Evolutionary conservation across 2,113 vertebrate genomes (phyloP).

Genomic region (Cacatua alba): DNA sequence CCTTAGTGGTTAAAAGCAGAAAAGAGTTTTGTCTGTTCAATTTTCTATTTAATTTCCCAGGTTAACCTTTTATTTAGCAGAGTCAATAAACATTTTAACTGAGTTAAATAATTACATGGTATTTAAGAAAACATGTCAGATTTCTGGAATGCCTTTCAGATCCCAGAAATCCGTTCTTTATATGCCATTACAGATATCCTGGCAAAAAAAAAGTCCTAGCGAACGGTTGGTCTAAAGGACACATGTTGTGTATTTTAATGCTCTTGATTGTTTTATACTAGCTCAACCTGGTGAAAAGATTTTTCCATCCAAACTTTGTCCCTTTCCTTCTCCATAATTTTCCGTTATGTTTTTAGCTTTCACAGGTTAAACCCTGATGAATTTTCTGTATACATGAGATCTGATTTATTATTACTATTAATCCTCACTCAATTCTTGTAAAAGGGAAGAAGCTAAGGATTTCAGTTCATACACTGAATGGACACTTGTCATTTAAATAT

Average conservation of each 20-base stretch:
- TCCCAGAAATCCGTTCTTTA: neutral
- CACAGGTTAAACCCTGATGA: neutral
- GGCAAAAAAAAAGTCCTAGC: neutral
- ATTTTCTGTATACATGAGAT: neutral
- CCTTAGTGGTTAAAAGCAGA: neutral
- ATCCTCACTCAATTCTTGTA: neutral
- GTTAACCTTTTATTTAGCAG: neutral
- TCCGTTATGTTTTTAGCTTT: neutral
- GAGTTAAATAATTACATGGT: neutral
- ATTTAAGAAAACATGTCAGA: neutral
- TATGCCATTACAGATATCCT: neutral
- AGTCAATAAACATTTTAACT: neutral
- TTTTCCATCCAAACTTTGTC: neutral
- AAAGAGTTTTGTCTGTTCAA: neutral
- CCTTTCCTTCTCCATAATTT: neutral
- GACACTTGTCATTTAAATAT: neutral
- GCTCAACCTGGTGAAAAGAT: neutral
- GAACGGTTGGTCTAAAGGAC: neutral
- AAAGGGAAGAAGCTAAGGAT: neutral
- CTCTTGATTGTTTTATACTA: neutral
- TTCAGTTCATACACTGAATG: neutral
- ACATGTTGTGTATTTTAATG: neutral
- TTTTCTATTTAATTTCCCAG: neutral
- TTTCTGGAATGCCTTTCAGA: neutral
- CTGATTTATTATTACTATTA: neutral